Evolutionary conservation across 2,797 vertebrate genomes (phyloP).

Genomic region (Sternarchorhynchus goeldii): DNA sequence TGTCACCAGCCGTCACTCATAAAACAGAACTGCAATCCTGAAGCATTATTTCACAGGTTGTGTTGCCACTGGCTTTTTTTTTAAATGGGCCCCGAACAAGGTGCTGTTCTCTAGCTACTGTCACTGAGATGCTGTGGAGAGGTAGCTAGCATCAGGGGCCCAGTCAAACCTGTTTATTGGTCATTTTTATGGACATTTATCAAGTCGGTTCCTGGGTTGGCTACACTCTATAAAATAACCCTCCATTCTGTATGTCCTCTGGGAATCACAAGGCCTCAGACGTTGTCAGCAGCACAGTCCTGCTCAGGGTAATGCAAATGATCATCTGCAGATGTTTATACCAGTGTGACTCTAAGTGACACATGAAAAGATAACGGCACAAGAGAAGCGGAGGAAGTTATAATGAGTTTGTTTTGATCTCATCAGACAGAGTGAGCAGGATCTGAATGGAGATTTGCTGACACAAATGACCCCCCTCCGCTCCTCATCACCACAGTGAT

Average conservation of each 20-base stretch:
- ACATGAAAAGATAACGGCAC: conserved; percentile 1
- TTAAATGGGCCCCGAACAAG: conserved; percentile 24
- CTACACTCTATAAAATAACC: conserved; percentile 22
- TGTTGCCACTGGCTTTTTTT: neutral
- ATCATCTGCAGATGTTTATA: neutral
- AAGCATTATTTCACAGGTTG: conserved; percentile 21
- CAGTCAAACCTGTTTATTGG: conserved; percentile 42
- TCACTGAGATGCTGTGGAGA: conserved; percentile 16
- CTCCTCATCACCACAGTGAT: neutral
- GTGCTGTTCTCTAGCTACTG: conserved; percentile 10
- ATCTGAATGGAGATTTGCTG: conserved; percentile 17
- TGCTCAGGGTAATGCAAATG: neutral
- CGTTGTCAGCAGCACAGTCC: neutral
- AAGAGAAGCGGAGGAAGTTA: neutral
- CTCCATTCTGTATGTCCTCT: neutral
- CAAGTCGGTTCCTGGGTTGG: conserved; percentile 10
- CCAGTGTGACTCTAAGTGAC: conserved; percentile 9
- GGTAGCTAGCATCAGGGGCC: conserved; percentile 25
- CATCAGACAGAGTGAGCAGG: conserved; percentile 30
- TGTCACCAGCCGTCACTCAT: conserved; percentile 36
- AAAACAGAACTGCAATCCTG: conserved; percentile 2
- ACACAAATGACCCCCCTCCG: neutral
- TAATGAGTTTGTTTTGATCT: conserved; percentile 17
- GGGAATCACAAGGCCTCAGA: conserved; percentile 1
- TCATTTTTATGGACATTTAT: conserved; percentile 50